These are phyloP conservation scores for Sabellastarte sp. DNA, from an alignment of 2,888 invertebrate genomes.

Conservation along the genomic window DNA sequence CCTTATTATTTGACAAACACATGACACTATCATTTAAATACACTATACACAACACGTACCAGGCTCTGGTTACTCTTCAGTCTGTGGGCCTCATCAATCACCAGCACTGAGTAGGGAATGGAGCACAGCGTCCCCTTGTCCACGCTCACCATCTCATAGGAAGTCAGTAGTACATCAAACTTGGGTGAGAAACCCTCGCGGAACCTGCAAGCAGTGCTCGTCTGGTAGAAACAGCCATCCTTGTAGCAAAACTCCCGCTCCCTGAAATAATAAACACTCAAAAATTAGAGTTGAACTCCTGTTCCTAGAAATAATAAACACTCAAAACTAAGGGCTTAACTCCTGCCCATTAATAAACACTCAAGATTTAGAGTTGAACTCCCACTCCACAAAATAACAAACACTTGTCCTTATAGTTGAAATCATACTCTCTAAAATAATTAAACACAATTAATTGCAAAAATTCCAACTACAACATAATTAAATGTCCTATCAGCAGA, in stretches of 20 bases:
- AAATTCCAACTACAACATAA: too few species aligned
- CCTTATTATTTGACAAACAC: too few species aligned
- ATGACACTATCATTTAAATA: not conserved
- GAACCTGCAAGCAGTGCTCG: conserved; percentile 20
- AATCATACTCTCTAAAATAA: too few species aligned
- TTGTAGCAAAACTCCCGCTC: conserved; percentile 34
- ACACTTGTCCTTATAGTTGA: too few species aligned
- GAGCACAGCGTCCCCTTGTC: conserved; percentile 27
- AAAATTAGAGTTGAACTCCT: too few species aligned
- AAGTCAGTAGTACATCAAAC: conserved; percentile 36
- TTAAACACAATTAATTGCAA: too few species aligned
- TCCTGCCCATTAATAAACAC: too few species aligned
- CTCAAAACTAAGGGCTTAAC: too few species aligned
- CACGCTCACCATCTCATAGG: conserved; percentile 30
- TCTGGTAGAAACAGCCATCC: conserved; percentile 13
- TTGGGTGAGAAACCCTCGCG: conserved; percentile 23
- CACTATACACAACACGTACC: conserved; percentile 22
- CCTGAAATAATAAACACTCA: conserved; percentile 17
- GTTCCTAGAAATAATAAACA: too few species aligned
- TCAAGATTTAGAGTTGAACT: too few species aligned
- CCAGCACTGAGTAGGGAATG: conserved; percentile 30
- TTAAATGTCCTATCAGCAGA: too few species aligned
- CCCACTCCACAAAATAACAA: too few species aligned
- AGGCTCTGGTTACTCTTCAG: conserved; percentile 35
- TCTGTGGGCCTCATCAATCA: conserved; percentile 36